phyloP scores from a whole-genome alignment of 2,113 vertebrate genomes.

The Elachura formosa region DNA sequence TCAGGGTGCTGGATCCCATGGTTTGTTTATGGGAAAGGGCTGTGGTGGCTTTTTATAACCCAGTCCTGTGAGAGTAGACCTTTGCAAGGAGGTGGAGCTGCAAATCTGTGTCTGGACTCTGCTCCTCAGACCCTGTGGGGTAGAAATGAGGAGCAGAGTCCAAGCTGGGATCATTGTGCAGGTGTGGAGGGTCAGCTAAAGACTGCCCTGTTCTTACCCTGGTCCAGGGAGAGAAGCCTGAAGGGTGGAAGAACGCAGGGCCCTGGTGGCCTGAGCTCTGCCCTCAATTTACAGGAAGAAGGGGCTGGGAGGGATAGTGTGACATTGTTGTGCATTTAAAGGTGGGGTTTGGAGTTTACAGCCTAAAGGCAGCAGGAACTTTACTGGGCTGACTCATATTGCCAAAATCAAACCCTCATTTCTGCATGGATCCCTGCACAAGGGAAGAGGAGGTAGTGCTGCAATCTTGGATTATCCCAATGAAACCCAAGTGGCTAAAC shows the following conservation, averaged over 20 bases:
- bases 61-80: not conserved
- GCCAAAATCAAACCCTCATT: not conserved
- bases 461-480: not conserved
- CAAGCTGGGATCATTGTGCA: not conserved
- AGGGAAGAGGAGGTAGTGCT: not conserved
- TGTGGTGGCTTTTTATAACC: not conserved
- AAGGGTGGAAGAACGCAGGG: not conserved
- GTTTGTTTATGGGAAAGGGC: not conserved
- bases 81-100: not conserved
- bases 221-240: not conserved
- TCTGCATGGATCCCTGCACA: not conserved
- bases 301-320: not conserved
- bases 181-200: not conserved
- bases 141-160: not conserved
- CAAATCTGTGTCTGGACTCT: not conserved
- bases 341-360: not conserved
- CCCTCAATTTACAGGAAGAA: not conserved
- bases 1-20: not conserved
- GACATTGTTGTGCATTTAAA: not conserved
- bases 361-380: not conserved
- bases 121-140: not conserved
- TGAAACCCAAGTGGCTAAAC: not conserved
- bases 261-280: not conserved
- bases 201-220: not conserved
- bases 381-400: not conserved